phyloP scores from a whole-genome alignment of 1,140 invertebrate genomes.

The Pararge aegeria region DNA sequence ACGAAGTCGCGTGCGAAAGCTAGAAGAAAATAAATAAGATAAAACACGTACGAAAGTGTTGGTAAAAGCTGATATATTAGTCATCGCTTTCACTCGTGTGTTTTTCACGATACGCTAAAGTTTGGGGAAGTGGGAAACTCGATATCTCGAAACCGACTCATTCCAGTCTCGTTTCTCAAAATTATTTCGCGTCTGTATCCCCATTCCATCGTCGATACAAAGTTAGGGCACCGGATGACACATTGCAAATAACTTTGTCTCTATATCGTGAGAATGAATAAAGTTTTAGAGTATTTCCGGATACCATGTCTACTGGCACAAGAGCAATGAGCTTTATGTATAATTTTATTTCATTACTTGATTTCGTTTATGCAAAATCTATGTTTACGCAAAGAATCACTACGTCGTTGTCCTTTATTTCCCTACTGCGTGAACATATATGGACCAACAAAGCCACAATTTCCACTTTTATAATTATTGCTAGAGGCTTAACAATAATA shows the following conservation, averaged over 20 bases:
- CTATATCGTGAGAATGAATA: background rate
- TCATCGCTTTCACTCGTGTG: background rate
- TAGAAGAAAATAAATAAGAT: background rate
- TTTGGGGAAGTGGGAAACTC: conserved; percentile 6
- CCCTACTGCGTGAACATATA: too few relatives aligned
- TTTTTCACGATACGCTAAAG: background rate
- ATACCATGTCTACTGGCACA: too few relatives aligned
- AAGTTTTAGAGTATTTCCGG: too few relatives aligned
- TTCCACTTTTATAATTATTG: too few relatives aligned
- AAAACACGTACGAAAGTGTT: background rate
- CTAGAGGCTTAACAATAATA: too few relatives aligned
- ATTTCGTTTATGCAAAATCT: too few relatives aligned
- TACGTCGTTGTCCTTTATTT: too few relatives aligned
- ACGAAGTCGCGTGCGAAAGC: too few relatives aligned
- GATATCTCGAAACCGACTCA: conserved; percentile 7
- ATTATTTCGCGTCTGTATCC: conserved; percentile 4
- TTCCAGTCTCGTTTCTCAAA: conserved; percentile 3
- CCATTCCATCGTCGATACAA: background rate
- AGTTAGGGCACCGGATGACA: conserved; percentile 8
- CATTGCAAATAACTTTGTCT: conserved; percentile 14
- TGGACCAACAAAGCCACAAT: too few relatives aligned
- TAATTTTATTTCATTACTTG: too few relatives aligned
- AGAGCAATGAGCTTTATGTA: too few relatives aligned
- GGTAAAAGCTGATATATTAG: background rate
- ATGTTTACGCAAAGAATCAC: too few relatives aligned